Conservation (phyloP, 2,888 invertebrate species). For the Orchestes rusci region DNA sequence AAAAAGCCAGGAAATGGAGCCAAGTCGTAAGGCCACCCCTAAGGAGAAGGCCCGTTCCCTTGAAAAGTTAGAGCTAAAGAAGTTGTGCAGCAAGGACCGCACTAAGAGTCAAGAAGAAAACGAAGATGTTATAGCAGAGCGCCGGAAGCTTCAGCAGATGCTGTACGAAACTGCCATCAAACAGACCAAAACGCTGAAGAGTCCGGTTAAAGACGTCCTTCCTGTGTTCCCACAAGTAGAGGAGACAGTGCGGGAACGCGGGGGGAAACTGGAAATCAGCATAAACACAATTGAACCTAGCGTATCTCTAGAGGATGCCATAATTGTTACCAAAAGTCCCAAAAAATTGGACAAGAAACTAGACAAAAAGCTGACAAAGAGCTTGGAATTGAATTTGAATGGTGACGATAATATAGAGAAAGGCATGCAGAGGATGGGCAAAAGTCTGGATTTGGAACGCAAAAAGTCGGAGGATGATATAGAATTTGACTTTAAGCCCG, state of each 20-base stretch:
- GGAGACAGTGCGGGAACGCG: constrained; percentile 65
- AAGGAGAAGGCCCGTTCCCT: constrained; percentile 61
- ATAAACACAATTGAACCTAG: constrained; percentile 53
- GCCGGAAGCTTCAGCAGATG: constrained; percentile 68
- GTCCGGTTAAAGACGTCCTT: constrained; percentile 64
- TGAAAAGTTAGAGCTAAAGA: constrained; percentile 56
- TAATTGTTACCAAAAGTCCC: constrained; percentile 67
- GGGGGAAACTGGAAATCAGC: constrained; percentile 67
- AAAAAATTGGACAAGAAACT: constrained; percentile 56
- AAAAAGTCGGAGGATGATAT: constrained; percentile 33
- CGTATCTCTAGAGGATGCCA: constrained; percentile 57
- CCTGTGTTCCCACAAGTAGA: constrained; percentile 67
- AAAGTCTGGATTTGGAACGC: constrained; percentile 43
- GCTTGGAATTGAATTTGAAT: constrained; percentile 57
- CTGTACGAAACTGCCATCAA: constrained; percentile 68
- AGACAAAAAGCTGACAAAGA: constrained; percentile 50
- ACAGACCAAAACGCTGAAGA: constrained; percentile 65
- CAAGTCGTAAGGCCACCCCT: constrained; percentile 35
- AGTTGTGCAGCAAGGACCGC: constrained; percentile 55
- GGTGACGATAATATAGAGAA: constrained; percentile 35
- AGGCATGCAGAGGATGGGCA: constrained; percentile 40
- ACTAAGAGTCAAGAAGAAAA: constrained; percentile 68
- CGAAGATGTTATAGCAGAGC: constrained; percentile 59
- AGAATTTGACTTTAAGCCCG: constrained; percentile 40
- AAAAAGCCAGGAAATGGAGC: constrained; percentile 56